Conservation (phyloP, 2,113 vertebrate genomes). For the Pithys albifrons region DNA sequence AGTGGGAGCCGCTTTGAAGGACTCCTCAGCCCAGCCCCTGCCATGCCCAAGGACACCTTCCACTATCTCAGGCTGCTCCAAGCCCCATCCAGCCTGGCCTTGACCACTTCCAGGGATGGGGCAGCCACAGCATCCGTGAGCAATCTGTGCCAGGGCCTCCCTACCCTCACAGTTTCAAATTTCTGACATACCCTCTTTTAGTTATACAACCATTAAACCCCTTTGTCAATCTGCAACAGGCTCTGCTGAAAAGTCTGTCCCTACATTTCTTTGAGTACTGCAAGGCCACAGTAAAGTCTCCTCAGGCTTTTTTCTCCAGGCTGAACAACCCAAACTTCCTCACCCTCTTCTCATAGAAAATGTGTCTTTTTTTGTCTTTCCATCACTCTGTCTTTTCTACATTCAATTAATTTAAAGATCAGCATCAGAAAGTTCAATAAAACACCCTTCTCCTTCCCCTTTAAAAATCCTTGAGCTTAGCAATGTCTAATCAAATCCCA, state of each 20-base stretch:
- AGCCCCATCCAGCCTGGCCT: not conserved
- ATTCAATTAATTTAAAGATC: not conserved
- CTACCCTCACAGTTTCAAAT: not conserved
- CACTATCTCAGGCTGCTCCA: fast-evolving
- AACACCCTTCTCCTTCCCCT: not conserved
- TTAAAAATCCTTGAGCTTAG: not conserved
- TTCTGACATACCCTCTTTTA: not conserved
- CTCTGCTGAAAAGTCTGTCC: not conserved
- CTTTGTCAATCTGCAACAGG: not conserved
- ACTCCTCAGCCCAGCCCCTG: not conserved
- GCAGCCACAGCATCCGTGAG: not conserved
- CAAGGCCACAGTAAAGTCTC: not conserved
- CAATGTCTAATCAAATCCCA: not conserved
- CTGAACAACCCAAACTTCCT: not conserved
- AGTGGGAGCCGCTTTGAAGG: not conserved
- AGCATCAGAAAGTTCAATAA: not conserved
- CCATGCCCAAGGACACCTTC: no score
- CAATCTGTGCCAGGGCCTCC: not conserved
- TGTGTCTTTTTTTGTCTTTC: not conserved
- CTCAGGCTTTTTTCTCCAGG: not conserved
- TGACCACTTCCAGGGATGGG: not conserved
- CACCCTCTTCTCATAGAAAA: not conserved
- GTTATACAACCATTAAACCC: not conserved
- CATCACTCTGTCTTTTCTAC: not conserved
- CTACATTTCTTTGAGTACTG: not conserved